Conservation (phyloP, 2,888 invertebrate species). For the Microlaimidae sp. region DNA sequence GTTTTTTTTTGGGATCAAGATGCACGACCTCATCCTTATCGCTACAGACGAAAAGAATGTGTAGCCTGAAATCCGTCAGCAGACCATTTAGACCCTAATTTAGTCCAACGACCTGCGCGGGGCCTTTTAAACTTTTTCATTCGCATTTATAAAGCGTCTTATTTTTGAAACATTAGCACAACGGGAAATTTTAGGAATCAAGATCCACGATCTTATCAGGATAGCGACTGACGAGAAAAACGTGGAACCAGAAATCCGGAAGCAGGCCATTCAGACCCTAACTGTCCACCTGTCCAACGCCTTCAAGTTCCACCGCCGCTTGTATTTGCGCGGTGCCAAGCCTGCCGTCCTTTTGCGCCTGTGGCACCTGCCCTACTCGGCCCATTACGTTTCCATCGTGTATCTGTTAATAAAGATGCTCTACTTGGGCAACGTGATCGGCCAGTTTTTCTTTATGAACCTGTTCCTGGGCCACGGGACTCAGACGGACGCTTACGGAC, state of each 20-base stretch:
- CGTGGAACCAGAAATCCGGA: slow-evolving; percentile 9
- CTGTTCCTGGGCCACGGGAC: slow-evolving; percentile 24
- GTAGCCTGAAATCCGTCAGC: too few species aligned
- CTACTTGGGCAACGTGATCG: slow-evolving; percentile 10
- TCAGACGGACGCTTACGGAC: slow-evolving; percentile 30
- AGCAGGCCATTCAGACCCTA: slow-evolving; percentile 7
- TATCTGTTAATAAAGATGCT: slow-evolving; percentile 13
- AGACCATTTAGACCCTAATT: too few species aligned
- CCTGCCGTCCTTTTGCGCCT: slow-evolving; percentile 1
- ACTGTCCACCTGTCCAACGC: slow-evolving; percentile 13
- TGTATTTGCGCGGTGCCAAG: background rate
- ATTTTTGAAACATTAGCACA: too few species aligned
- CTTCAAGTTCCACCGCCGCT: slow-evolving; percentile 12
- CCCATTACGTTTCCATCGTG: slow-evolving; percentile 10
- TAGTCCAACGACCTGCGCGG: too few species aligned
- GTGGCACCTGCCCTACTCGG: slow-evolving; percentile 11
- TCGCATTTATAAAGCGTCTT: too few species aligned
- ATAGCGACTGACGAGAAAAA: slow-evolving; percentile 12
- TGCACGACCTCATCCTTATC: too few species aligned
- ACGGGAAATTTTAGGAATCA: slow-evolving; percentile 16
- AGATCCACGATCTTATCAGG: slow-evolving; percentile 12
- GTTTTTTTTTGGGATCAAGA: too few species aligned
- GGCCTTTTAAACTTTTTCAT: too few species aligned
- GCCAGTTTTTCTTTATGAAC: slow-evolving; percentile 13
- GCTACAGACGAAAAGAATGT: too few species aligned